phyloP scores from a whole-genome alignment of 2,113 vertebrate genomes.

The Taurulus bubalis region DNA sequence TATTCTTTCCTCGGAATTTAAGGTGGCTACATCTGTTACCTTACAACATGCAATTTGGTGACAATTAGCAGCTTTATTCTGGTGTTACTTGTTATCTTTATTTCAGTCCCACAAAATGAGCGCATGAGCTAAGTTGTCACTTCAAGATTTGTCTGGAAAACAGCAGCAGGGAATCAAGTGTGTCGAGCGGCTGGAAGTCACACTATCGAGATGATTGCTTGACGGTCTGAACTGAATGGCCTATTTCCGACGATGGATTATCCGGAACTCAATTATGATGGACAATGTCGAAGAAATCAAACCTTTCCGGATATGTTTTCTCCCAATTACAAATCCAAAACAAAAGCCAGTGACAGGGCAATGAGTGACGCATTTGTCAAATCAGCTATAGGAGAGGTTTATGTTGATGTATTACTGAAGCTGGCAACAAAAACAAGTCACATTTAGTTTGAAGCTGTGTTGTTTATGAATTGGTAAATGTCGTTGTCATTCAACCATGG shows the following conservation, averaged over 20 bases:
- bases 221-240: constrained; percentile 8
- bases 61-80: not conserved
- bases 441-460: not conserved
- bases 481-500: not conserved
- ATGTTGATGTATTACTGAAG: not conserved
- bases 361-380: not conserved
- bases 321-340: constrained; percentile 15
- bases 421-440: not conserved
- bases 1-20: not conserved
- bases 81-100: not conserved
- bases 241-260: constrained; percentile 11
- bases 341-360: not conserved
- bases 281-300: constrained; percentile 14
- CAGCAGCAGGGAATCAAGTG: not conserved
- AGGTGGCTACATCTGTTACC: not conserved
- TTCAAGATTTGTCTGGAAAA: constrained; percentile 15
- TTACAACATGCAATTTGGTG: not conserved
- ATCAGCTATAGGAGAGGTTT: not conserved
- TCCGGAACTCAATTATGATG: constrained; percentile 11
- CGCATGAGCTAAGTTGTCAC: not conserved
- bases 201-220: constrained; percentile 19
- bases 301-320: constrained; percentile 3
- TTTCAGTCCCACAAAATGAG: not conserved
- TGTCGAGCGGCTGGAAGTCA: not conserved
- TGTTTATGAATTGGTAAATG: not conserved